Conservation (phyloP, 2,888 invertebrate species). For the Tipula unca region DNA sequence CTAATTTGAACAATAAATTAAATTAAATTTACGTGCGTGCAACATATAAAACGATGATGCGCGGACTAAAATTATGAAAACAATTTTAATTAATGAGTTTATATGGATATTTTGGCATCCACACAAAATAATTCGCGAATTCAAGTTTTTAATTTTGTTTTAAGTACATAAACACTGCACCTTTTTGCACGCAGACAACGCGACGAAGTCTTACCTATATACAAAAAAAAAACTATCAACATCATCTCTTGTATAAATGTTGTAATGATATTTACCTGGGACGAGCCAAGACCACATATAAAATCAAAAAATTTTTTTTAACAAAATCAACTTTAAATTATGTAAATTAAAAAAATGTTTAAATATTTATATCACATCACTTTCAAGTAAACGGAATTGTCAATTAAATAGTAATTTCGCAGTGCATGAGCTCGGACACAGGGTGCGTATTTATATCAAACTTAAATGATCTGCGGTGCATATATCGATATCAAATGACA, state of each 20-base stretch:
- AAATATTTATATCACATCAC: constrained; percentile 1
- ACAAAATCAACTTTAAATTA: not conserved
- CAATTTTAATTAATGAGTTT: not conserved
- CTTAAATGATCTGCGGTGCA: too few species aligned
- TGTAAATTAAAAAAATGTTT: not conserved
- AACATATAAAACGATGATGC: too few species aligned
- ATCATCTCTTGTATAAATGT: not conserved
- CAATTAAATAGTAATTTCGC: not conserved
- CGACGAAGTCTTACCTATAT: not conserved
- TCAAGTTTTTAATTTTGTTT: not conserved
- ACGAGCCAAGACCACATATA: not conserved
- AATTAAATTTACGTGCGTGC: too few species aligned
- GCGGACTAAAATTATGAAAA: not conserved
- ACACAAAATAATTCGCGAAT: not conserved
- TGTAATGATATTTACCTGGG: not conserved
- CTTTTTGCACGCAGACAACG: not conserved
- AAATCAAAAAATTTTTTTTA: not conserved
- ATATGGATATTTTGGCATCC: not conserved
- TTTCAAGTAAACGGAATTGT: not conserved
- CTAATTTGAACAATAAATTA: too few species aligned
- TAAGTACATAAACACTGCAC: not conserved
- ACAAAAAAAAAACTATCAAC: not conserved
- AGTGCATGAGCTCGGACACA: not conserved
- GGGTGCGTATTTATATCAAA: too few species aligned
- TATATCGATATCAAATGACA: not conserved